phyloP scores from a whole-genome alignment of 2,797 vertebrate species.

The Tokudaia muenninki region DNA sequence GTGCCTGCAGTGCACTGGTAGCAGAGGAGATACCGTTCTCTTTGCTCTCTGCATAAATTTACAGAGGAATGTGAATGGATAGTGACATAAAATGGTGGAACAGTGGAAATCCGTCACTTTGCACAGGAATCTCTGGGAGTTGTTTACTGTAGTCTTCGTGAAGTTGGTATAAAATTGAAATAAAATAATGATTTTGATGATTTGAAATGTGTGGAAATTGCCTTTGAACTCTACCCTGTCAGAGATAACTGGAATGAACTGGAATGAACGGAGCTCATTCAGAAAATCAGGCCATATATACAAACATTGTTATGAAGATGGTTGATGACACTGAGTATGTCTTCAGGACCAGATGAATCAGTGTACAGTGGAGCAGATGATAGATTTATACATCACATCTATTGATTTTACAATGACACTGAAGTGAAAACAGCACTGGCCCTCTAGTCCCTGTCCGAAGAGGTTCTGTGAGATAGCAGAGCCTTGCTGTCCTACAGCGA shows the following conservation, averaged over 20 bases:
- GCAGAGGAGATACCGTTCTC: neutral
- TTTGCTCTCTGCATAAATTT: neutral
- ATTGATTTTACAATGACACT: neutral
- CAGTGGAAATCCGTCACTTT: neutral
- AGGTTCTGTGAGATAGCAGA: constrained; percentile 4
- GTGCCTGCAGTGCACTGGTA: neutral
- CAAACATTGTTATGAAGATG: neutral
- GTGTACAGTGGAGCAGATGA: neutral
- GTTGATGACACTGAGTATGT: neutral
- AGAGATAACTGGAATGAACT: neutral
- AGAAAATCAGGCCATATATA: constrained; percentile 20
- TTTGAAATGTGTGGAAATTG: constrained; percentile 1
- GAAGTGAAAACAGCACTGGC: neutral
- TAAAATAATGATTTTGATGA: neutral
- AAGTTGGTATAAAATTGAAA: constrained; percentile 23
- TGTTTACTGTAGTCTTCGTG: neutral
- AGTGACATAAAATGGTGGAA: neutral
- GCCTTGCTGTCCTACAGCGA: neutral
- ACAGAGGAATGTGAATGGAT: neutral
- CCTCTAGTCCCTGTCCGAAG: constrained; percentile 28
- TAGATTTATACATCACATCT: neutral
- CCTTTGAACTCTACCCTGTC: neutral
- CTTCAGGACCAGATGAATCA: neutral
- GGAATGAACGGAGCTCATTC: neutral
- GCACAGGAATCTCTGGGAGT: neutral